These are phyloP conservation scores for Spodoptera frugiperda DNA, from an alignment of 1,140 invertebrate genomes.

Conservation along the genomic window DNA sequence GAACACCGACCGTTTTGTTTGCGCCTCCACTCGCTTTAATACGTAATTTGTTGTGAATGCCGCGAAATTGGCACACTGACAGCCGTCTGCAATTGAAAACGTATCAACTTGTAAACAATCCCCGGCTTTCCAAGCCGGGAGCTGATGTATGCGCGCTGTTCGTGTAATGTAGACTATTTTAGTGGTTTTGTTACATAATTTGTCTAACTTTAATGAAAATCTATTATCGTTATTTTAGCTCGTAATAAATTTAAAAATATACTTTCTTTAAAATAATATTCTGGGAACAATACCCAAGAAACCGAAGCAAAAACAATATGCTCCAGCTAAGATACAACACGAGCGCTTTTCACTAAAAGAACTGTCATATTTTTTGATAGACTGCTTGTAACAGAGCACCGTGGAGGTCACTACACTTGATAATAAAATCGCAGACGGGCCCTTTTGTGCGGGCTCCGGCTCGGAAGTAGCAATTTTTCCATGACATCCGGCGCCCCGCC, in stretches of 20 bases:
- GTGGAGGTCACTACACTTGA: slow-evolving; percentile 66
- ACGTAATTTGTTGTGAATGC: slow-evolving; percentile 85
- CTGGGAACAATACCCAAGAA: slow-evolving; percentile 1
- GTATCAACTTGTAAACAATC: slow-evolving; percentile 66
- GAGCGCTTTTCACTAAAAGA: slow-evolving; percentile 49
- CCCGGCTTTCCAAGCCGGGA: slow-evolving; percentile 5
- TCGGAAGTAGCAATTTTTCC: slow-evolving; percentile 82
- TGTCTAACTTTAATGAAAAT: too few species aligned
- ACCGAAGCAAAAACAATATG: slow-evolving; percentile 20
- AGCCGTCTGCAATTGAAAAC: slow-evolving; percentile 79
- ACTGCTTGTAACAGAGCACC: slow-evolving; percentile 58
- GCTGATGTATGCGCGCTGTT: not conserved
- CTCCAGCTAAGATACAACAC: slow-evolving; percentile 25
- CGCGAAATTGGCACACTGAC: slow-evolving; percentile 83
- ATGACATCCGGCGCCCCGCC: slow-evolving; percentile 76
- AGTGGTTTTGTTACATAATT: not conserved
- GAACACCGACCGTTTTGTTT: slow-evolving; percentile 83
- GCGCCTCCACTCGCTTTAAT: slow-evolving; percentile 83
- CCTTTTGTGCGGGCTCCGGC: slow-evolving; percentile 65
- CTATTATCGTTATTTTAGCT: not conserved
- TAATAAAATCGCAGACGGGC: slow-evolving; percentile 71
- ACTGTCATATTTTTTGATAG: slow-evolving; percentile 62
- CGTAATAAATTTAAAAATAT: not conserved
- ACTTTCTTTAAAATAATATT: not conserved
- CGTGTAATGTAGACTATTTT: not conserved